Base-by-base conservation (phyloP, 1,140 invertebrate species). In the Druon quercuslanigerum region DNA sequence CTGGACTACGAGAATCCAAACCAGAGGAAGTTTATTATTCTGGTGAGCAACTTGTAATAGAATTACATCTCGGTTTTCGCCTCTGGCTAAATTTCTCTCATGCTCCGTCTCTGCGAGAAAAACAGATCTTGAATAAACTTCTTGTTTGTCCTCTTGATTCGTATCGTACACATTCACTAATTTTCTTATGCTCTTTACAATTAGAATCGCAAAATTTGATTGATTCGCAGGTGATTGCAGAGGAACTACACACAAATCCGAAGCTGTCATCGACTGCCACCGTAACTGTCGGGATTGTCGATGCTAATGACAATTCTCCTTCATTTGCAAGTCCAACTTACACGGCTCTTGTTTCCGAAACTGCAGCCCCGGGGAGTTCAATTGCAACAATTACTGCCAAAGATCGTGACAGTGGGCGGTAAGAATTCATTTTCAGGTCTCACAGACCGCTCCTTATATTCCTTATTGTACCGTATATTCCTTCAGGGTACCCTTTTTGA, bases 1-100 rank as follows among this genome's bases (percentile, higher is more conserved):
- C 90, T 98, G 52, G 97, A 98, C 88, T 98, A 97, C 86, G 97
- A 98, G 87, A 96, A 98, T 92, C 96, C 96, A 33, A 98, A 98
- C 92, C 96, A 98, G 87, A 93, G 96, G 77, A 97, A 98, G 90
- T 98, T 97, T 87, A 96, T 98, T 82, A 93, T 98, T 50, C 91
- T 97, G 86, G 96, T 96, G 89, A 92, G 90, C 86, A 66, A 66
- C 60, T 66, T 66, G 60, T 66, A 66, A 66, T 40, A 46, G 25
- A 70, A 66, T 70, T 72, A 66, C 20, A 6, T 33, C 25, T 33
- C 25, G 25, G 25, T 33, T 72, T 50, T 51, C 71, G 71, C 46
- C 71, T 46, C 60, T 66, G 60, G 60, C 60, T 66, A 66, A 46
- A 66, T 33, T 66, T 51, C 40, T 57, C 40, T 57, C 11, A 50